phyloP scores from a whole-genome alignment of 2,113 vertebrate species.

The Syngnathoides biaculeatus region DNA sequence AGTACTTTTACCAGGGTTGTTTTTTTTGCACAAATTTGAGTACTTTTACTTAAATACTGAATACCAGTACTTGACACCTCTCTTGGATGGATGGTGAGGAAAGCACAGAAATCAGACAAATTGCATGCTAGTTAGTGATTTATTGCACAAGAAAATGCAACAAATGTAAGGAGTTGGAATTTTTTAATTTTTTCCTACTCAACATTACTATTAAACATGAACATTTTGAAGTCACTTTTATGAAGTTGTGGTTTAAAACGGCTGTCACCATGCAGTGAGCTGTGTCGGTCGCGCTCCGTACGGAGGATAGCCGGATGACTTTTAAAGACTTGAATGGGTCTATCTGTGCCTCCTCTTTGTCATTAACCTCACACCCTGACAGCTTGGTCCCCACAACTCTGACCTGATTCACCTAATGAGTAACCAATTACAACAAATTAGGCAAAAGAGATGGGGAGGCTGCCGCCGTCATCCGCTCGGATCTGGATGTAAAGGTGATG shows the following conservation, averaged over 20 bases:
- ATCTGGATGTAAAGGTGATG: constrained; percentile 39
- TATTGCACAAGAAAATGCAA: too few species aligned
- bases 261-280: background rate
- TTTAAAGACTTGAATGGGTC: constrained; percentile 60
- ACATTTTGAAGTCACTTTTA: background rate
- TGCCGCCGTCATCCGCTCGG: constrained; percentile 60
- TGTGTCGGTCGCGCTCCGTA: constrained; percentile 6
- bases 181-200: too few species aligned
- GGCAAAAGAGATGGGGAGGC: constrained; percentile 57
- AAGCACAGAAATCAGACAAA: background rate
- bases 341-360: constrained; percentile 66
- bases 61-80: too few species aligned
- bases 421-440: constrained; percentile 79
- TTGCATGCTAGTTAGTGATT: too few species aligned
- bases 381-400: constrained; percentile 70
- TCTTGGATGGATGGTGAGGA: too few species aligned
- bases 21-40: too few species aligned
- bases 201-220: background rate
- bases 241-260: background rate
- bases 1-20: too few species aligned
- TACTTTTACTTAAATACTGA: too few species aligned
- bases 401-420: constrained; percentile 75
- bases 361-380: constrained; percentile 73
- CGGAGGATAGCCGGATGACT: constrained; percentile 43
- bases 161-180: background rate